Conservation (phyloP, 2,888 invertebrate genomes). For the Cataglyphis cursor region DNA sequence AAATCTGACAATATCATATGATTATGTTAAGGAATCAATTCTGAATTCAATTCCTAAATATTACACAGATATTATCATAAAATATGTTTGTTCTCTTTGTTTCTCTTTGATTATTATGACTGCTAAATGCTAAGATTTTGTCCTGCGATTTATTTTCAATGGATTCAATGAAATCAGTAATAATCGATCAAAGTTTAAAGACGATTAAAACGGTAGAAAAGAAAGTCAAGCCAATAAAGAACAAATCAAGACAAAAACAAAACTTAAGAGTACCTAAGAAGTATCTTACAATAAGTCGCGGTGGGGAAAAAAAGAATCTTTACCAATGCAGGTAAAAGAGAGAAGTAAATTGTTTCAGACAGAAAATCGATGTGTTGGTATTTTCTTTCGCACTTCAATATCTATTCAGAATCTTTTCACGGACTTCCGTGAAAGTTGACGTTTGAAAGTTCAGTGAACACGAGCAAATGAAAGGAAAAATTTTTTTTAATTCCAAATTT, state of each 20-base stretch:
- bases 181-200: constrained; percentile 23
- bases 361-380: constrained; percentile 45
- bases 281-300: constrained; percentile 32
- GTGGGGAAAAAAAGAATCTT: constrained; percentile 19
- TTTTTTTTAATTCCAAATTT: background rate
- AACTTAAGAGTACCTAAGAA: constrained; percentile 26
- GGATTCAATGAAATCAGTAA: constrained; percentile 24
- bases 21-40: background rate
- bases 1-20: background rate
- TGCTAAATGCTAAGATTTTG: constrained; percentile 1
- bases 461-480: background rate
- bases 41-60: background rate
- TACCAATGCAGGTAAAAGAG: constrained; percentile 5
- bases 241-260: constrained; percentile 44
- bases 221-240: constrained; percentile 45
- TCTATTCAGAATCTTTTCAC: constrained; percentile 29
- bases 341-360: constrained; percentile 32
- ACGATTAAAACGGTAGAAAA: background rate
- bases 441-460: background rate
- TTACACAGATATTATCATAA: background rate
- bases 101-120: background rate
- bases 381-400: constrained; percentile 40
- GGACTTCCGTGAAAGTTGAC: background rate
- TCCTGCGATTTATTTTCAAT: background rate
- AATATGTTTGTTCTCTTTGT: background rate